These are phyloP conservation scores for Bryconaethiops microstoma DNA, from an alignment of 2,797 vertebrate species.

Conservation along the genomic window DNA sequence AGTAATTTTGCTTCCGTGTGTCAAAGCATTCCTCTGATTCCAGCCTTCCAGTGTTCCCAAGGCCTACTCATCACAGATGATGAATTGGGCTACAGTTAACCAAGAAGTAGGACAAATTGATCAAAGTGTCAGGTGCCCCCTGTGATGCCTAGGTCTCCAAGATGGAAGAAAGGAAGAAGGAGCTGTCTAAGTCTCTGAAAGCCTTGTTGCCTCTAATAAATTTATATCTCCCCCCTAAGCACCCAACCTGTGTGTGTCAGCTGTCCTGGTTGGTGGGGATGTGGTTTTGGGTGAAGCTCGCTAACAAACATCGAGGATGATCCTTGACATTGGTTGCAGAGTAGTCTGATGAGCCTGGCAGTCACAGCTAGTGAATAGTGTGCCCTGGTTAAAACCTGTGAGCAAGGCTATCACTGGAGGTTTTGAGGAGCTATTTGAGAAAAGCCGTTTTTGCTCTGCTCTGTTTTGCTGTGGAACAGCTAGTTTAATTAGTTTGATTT, in stretches of 20 bases:
- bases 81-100: slow-evolving; percentile 83
- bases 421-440: slow-evolving; percentile 79
- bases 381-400: slow-evolving; percentile 66
- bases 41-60: slow-evolving; percentile 67
- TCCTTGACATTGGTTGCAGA: slow-evolving; percentile 40
- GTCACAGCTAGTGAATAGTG: slow-evolving; percentile 60
- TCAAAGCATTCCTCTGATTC: slow-evolving; percentile 70
- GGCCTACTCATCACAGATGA: slow-evolving; percentile 80
- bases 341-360: slow-evolving; percentile 32
- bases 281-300: slow-evolving; percentile 45
- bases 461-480: slow-evolving; percentile 78
- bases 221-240: slow-evolving; percentile 74
- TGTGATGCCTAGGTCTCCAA: slow-evolving; percentile 77
- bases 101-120: slow-evolving; percentile 84
- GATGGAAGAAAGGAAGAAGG: slow-evolving; percentile 74
- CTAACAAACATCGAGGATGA: slow-evolving; percentile 57
- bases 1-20: slow-evolving; percentile 75
- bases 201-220: slow-evolving; percentile 73
- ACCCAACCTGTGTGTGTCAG: slow-evolving; percentile 45
- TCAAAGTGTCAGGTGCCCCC: slow-evolving; percentile 84
- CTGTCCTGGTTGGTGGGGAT: slow-evolving; percentile 68
- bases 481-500: slow-evolving; percentile 84
- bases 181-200: slow-evolving; percentile 76
- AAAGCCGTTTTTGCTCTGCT: slow-evolving; percentile 75
- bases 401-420: slow-evolving; percentile 63